Evolutionary conservation across 2,888 invertebrate species (phyloP), one percentile per base, ranked within the genome.

Genomic region (Linyphia triangularis): DNA sequence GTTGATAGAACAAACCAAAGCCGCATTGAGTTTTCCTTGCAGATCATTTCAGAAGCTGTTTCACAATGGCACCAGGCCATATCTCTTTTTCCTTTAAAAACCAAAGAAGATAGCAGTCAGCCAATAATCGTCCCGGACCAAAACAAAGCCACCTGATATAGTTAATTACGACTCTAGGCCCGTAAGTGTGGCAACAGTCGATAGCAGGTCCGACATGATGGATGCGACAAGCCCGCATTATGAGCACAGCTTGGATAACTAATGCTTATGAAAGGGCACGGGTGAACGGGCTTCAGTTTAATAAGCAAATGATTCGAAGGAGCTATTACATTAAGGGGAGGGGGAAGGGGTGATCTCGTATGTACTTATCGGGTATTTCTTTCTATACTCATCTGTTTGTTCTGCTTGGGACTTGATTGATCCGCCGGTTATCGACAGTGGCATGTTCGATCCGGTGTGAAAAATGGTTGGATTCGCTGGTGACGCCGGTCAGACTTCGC

Each of bases 121-220:
- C 67, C 67, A 84, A 77, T 77, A 83, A 75, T 84, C 77, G 84
- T 59, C 83, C 83, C 7, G 22, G 37, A 26, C 84, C 84, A 67
- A 84, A 84, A 77, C 84, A 84, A 77, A 75, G 84, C 84, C 84
- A 75, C 75, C 75, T 75, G 84, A 84, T 77, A 67, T 75, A 84
- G 75, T 84, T 84, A 84, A 84, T 84, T 84, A 84, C 51, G 73
- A 73, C 28, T 51, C n/a, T 22, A 59, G 37, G 30, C 16, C 3
- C 16, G 72, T 43, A 83, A 65, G 75, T 59, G 84, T n/a, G 5
- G 51, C 67, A 77, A 19, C 75, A 84, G 84, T 84, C 84, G 75
- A 84, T 84, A 84, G 24, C 84, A 84, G 75, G 75, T n/a, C 43
- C 19, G 9, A 9, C 13, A 19, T 84, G 84, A 84, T 84, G 37